Percentiles rank a stretch among this genome's conserved stretches.
phyloP scores from a whole-genome alignment of 2,888 invertebrate species.

The Chaitophorus viminalis region DNA sequence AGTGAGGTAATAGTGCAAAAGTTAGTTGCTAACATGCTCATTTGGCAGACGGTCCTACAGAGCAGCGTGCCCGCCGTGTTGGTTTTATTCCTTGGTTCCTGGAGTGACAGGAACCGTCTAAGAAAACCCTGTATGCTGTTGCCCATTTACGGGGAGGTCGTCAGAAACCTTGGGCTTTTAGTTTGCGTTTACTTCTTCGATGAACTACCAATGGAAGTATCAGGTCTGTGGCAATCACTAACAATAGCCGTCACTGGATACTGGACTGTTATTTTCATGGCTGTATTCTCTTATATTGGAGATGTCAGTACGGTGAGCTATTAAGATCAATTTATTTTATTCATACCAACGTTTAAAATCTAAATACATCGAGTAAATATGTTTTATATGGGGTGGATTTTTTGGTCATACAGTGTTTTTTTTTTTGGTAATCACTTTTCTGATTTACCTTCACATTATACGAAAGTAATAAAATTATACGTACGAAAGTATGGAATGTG shows the following conservation, averaged over 20 bases:
- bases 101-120: slow-evolving; percentile 72
- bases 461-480: no score
- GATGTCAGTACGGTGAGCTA: slow-evolving; percentile 78
- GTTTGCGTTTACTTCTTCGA: slow-evolving; percentile 83
- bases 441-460: no score
- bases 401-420: no score
- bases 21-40: slow-evolving; percentile 81
- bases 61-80: slow-evolving; percentile 83
- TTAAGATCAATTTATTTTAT: neutral
- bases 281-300: slow-evolving; percentile 87
- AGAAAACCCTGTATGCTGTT: slow-evolving; percentile 85
- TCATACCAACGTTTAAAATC: no score
- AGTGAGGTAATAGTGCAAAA: slow-evolving; percentile 76
- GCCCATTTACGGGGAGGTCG: slow-evolving; percentile 82
- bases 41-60: slow-evolving; percentile 87
- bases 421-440: no score
- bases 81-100: slow-evolving; percentile 83
- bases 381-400: no score
- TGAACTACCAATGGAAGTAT: slow-evolving; percentile 79
- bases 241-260: slow-evolving; percentile 85
- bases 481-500: no score
- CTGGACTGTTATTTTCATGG: slow-evolving; percentile 92
- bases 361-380: no score
- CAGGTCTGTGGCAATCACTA: slow-evolving; percentile 81
- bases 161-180: slow-evolving; percentile 81